Evolutionary conservation across 2,113 vertebrate species (phyloP).

Genomic region (Ceyx cyanopectus): DNA sequence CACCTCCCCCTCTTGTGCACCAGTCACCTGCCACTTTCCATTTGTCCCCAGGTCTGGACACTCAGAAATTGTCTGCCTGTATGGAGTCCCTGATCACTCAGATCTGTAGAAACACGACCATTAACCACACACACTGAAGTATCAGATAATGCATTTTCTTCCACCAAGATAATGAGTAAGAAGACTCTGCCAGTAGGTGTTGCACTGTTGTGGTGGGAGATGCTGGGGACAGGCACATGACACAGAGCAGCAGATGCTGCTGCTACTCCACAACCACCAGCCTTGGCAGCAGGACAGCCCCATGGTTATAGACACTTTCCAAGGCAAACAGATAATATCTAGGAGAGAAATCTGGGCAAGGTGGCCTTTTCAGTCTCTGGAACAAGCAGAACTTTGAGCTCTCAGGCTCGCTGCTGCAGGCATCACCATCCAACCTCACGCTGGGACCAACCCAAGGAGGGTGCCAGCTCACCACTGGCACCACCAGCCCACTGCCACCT

Average conservation of each 20-base stretch:
- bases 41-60: not conserved
- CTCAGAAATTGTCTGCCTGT: not conserved
- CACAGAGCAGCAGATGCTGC: not conserved
- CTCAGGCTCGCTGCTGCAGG: not conserved
- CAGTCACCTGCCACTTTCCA: not conserved
- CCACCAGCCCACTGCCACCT: fast-evolving
- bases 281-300: fast-evolving
- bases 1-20: not conserved
- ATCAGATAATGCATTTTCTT: not conserved
- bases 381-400: not conserved
- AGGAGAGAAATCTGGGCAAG: not conserved
- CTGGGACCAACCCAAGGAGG: not conserved
- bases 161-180: not conserved
- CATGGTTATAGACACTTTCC: no score
- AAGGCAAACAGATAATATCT: not conserved
- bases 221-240: not conserved
- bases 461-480: fast-evolving
- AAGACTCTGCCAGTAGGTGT: not conserved
- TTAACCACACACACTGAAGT: not conserved
- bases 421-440: fast-evolving
- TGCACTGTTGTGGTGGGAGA: not conserved
- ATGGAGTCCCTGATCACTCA: not conserved
- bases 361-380: not conserved
- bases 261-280: not conserved
- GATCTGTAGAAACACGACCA: not conserved